Conservation (phyloP, 2,797 vertebrate genomes). For the Hydrolagus colliei region DNA sequence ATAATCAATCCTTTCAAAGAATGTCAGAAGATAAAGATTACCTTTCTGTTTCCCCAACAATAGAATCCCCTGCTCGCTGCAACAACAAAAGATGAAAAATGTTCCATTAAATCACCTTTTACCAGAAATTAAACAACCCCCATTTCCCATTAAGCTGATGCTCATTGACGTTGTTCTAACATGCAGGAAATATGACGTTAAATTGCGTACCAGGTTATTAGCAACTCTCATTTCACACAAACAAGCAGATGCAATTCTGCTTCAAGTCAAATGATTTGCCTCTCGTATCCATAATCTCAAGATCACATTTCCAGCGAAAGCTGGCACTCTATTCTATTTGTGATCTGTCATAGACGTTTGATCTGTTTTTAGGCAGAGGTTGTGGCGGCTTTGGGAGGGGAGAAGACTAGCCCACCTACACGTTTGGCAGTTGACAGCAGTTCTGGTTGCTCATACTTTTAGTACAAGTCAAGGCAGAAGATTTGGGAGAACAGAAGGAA, state of each 20-base stretch:
- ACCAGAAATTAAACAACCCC: constrained; percentile 34
- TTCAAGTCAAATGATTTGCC: not conserved
- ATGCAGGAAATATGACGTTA: constrained; percentile 18
- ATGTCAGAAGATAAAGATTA: constrained; percentile 38
- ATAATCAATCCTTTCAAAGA: not conserved
- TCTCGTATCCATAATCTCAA: not conserved
- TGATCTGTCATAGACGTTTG: not conserved
- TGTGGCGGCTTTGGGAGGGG: too few species aligned
- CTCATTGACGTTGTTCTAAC: not conserved
- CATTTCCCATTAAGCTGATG: constrained; percentile 20
- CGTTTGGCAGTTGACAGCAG: not conserved
- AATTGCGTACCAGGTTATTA: not conserved
- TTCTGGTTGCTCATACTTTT: not conserved
- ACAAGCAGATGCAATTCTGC: not conserved
- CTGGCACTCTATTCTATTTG: not conserved
- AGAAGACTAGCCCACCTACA: not conserved
- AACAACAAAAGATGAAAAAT: constrained; percentile 41
- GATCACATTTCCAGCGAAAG: not conserved
- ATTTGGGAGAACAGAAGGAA: not conserved
- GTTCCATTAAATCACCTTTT: constrained; percentile 41
- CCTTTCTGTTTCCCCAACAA: constrained; percentile 61
- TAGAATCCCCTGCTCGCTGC: constrained; percentile 60
- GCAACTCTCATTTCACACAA: not conserved
- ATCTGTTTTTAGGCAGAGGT: not conserved
- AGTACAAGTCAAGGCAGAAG: not conserved